Percentiles rank a stretch among this genome's conserved stretches.
Conservation (phyloP, 2,888 invertebrate species). For the Liopterus haemorrhoidalis region DNA sequence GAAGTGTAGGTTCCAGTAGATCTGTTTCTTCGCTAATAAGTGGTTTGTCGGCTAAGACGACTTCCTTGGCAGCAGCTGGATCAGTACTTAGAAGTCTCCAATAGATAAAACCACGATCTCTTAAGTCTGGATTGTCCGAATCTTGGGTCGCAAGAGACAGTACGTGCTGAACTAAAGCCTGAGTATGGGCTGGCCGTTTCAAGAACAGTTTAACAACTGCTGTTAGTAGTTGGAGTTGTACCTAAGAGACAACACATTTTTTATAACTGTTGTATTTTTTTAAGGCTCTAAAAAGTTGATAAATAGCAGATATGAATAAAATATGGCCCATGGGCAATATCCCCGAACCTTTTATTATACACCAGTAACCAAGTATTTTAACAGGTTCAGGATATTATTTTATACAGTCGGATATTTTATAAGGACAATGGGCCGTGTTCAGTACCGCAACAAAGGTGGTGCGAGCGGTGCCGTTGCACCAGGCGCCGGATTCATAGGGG, state of each 20-base stretch:
- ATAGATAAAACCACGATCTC: conserved; percentile 98
- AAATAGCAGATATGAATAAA: background rate
- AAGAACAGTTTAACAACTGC: conserved; percentile 98
- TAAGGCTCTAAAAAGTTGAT: too few relatives aligned
- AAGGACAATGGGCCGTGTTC: too few relatives aligned
- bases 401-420: too few relatives aligned
- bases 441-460: too few relatives aligned
- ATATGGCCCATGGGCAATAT: conserved; percentile 37
- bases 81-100: conserved; percentile 98
- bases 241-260: too few relatives aligned
- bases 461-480: too few relatives aligned
- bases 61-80: conserved; percentile 98
- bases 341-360: background rate
- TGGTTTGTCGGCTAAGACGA: conserved; percentile 97
- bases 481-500: too few relatives aligned
- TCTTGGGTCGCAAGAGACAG: conserved; percentile 83
- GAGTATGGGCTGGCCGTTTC: conserved; percentile 96
- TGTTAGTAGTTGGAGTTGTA: conserved; percentile 92
- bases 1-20: conserved; percentile 89
- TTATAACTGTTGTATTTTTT: too few relatives aligned
- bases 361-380: background rate
- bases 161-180: conserved; percentile 96
- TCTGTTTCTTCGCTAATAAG: conserved; percentile 99
- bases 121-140: conserved; percentile 96
- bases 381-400: too few relatives aligned